Base-by-base conservation (phyloP, 2,797 vertebrate genomes). In the Sciaenops ocellatus region DNA sequence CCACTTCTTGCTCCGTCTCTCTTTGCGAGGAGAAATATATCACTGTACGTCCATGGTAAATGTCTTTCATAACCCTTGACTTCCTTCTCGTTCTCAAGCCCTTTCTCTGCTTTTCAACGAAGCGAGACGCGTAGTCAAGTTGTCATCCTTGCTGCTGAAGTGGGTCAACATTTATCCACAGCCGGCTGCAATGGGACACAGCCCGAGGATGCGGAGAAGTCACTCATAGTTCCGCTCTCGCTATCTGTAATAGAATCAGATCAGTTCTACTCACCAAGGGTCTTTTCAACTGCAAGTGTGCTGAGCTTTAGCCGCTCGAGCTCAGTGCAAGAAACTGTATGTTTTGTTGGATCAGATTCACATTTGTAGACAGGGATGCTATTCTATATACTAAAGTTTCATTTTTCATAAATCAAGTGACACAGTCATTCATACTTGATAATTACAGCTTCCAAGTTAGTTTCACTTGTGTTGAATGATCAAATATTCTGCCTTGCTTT, bases 161-260 rank as follows among this genome's bases (percentile, higher is more conserved):
- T 90, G 90, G 86, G 90, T 90, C 87, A 87, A 83, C 81, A 69
- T 91, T 90, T 87, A 81, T 87, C 78, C 41, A 50, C n/a, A 64
- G 78, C 69, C 52, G 41, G 72, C 80, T 79, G 85, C 77, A 80
- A 69, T 1, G 11, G 66, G 61, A 84, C 67, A 41, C 42, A 30
- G 77, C 60, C 61, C 3, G 18, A 63, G 74, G 84, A 72, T 13
- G 60, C 11, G 47, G 64, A 64, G 59, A 78, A 71, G 62, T 76
- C 74, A 17, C 34, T 83, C 66, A 3, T 4, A 34, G 54, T 57
- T 17, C 50, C 50, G 24, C 11, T 16, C 44, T 41, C 41, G 7
- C 38, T 71, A 17, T 30, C 46, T 59, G 47, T 20, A n/a, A 42
- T 3, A 34, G 41, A 76, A 67, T 69, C 46, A 57, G 52, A 54